Evolutionary conservation across 2,797 vertebrate genomes (phyloP), one percentile per base, ranked within the genome.

Genomic region (Luscinia megarhynchos): DNA sequence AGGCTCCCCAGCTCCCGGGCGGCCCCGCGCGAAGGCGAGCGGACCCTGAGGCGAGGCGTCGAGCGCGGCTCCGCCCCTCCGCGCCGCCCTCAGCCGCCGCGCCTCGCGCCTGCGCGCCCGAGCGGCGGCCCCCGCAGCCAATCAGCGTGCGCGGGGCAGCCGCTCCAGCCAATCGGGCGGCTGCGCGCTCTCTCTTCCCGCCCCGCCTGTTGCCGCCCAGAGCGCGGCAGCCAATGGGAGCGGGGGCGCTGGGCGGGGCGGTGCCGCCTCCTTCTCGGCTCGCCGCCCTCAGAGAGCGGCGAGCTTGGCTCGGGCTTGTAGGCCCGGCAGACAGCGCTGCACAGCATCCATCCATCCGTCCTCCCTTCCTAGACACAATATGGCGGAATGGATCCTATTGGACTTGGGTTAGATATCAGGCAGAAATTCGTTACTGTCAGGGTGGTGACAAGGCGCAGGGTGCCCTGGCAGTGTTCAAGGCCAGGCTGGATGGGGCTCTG

Each of bases 221-320:
- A 19, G 4, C 11, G 8, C 24, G 40, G 8, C 22, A 57, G 57
- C 86, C 94, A 96, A 93, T 93, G 57, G 63, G 79, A 27, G 36
- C 19, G 36, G 26, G 36, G 36, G 41, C 11, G 11, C 8, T 1
- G 38, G 32, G 21, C 9, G 2, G 8, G 68, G 80, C 29, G 68
- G 23, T 2, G 1, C 1, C 2, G 16, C 15, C 1, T n/a, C 1
- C 1, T 3, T 10, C 12, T 5, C 2, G 2, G 1, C 2, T 19
- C 5, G 3, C 0, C 5, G 0, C 5, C 3, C 0, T 4, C 10
- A 6, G 30, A 3, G 4, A 0, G 4, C 0, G 15, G 1, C 15
- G 0, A 3, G 6, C 7, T 1, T 0, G 34, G 1, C 7, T 5
- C 3, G 2, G 1, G 3, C 2, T 2, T 19, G 6, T 15, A 8